Base-by-base conservation (phyloP, 2,888 invertebrate genomes). In the Andrena minutula region DNA sequence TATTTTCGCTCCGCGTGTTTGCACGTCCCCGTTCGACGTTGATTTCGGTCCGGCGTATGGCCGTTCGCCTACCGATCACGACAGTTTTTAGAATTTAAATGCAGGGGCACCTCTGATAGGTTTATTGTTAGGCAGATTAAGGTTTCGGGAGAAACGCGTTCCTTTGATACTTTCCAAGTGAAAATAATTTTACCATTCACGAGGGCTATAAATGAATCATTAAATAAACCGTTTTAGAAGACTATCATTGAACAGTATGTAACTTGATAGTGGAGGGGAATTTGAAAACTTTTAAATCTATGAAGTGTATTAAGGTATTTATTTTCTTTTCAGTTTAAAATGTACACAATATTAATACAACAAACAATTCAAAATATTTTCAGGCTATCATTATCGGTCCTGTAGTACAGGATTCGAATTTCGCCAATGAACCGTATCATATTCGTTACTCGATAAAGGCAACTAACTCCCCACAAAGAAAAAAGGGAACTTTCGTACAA, bases 1-100 rank as follows among this genome's bases (percentile, higher is more conserved):
- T 81, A 74, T 82, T 82, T 74, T 82, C 60, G 6, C 20, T 51
- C 8, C 26, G 4, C 6, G 12, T 47, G 30, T 66, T 28, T 10
- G 26, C 7, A 4, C 5, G 26, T 0, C 12, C 10, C 12, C 8
- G 23, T 30, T 63, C 8, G 10, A 7, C n/a, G 56, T 65, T 58
- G 30, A 64, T 76, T 49, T 71, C n/a, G 12, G 35, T 41, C n/a
- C 41, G 16, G 41, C 3, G 2, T 1, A n/a, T 28, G 49, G 26
- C 1, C 23, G 41, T 47, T 41, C 26, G 51, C 12, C 26, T 12
- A 23, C 28, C 26, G 10, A 23, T 20, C 28, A 12, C 12, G 16
- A 7, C 35, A 32, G 32, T 60, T 58, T 60, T n/a, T 12, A 23
- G 41, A 20, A 51, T 51, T 51, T n/a, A 20, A 51, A 51, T 20